Conservation (phyloP, 2,797 vertebrate genomes). For the Sphaeramia orbicularis region DNA sequence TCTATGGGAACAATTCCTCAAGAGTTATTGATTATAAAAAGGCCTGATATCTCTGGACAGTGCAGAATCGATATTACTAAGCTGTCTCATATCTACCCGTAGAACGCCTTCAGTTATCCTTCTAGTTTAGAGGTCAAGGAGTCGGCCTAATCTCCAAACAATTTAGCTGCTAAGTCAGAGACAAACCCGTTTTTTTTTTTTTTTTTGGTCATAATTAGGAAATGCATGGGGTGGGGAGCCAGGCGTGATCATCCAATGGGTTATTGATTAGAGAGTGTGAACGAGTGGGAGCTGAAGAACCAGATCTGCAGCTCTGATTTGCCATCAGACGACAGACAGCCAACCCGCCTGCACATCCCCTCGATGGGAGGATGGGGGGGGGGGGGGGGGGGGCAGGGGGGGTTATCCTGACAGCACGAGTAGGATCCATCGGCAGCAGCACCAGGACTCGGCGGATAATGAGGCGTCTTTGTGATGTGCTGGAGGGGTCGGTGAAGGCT, state of each 20-base stretch:
- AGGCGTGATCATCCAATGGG: constrained; percentile 30
- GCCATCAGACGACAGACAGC: constrained; percentile 30
- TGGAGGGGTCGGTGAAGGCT: constrained; percentile 51
- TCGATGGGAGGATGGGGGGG: too few species aligned
- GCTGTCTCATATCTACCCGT: constrained; percentile 67
- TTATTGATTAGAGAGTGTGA: constrained; percentile 60
- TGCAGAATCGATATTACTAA: constrained; percentile 69
- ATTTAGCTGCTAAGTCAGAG: constrained; percentile 43
- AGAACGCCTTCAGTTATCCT: constrained; percentile 64
- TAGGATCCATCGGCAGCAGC: constrained; percentile 32
- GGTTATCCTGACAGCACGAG: constrained; percentile 47
- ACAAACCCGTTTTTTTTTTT: constrained; percentile 16
- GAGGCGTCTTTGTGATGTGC: constrained; percentile 68
- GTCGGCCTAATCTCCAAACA: constrained; percentile 51
- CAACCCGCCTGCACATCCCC: constrained; percentile 30
- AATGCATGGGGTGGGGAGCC: constrained; percentile 35
- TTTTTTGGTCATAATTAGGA: constrained; percentile 45
- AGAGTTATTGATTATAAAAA: constrained; percentile 71
- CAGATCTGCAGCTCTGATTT: constrained; percentile 38
- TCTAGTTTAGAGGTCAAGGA: constrained; percentile 75
- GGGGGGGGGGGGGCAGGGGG: too few species aligned
- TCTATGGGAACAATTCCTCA: constrained; percentile 57
- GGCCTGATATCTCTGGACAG: constrained; percentile 65
- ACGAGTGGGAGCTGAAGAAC: constrained; percentile 14
- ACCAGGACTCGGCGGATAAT: constrained; percentile 66